phyloP scores from a whole-genome alignment of 2,888 invertebrate species.

The Apodemia hepburni region DNA sequence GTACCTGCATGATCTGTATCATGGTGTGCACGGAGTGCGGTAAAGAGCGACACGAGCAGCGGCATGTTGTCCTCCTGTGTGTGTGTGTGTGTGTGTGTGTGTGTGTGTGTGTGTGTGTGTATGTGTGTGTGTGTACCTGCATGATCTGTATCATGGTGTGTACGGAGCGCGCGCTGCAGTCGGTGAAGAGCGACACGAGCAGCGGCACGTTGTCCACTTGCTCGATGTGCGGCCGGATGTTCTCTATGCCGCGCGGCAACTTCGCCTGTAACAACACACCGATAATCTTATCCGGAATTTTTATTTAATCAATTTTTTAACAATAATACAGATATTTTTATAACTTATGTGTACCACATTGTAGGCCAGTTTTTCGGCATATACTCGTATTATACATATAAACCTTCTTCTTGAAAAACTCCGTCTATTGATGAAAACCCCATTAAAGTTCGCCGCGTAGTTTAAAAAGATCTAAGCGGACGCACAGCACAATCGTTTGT shows the following conservation, averaged over 20 bases:
- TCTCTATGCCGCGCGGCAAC: slow-evolving; percentile 96
- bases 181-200: slow-evolving; percentile 97
- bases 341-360: no score
- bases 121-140: slow-evolving; percentile 58
- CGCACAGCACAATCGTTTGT: no score
- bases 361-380: no score
- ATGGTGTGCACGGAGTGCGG: slow-evolving; percentile 95
- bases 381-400: no score
- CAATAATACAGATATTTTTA: no score
- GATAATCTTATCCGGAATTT: not conserved
- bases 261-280: slow-evolving; percentile 85
- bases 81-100: no score
- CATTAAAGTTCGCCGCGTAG: not conserved
- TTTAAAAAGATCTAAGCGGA: not conserved
- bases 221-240: slow-evolving; percentile 97
- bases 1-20: slow-evolving; percentile 91
- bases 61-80: slow-evolving; percentile 99
- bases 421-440: no score
- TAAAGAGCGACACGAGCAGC: slow-evolving; percentile 96
- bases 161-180: slow-evolving; percentile 96
- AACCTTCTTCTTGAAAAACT: no score
- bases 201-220: slow-evolving; percentile 98
- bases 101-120: no score
- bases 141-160: slow-evolving; percentile 96
- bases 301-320: no score